phyloP scores from a whole-genome alignment of 2,888 invertebrate species.

The Watsonalla cultraria region DNA sequence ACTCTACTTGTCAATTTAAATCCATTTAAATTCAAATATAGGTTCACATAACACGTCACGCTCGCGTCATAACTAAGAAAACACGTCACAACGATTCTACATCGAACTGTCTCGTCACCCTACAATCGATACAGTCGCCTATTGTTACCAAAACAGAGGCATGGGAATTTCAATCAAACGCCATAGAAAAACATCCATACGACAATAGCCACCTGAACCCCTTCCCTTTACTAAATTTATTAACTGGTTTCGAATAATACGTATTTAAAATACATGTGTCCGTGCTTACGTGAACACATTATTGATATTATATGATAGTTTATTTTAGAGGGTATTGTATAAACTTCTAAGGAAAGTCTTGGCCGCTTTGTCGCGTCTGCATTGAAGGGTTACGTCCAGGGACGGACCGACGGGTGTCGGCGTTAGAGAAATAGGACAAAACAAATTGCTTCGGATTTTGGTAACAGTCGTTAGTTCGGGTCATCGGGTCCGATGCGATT shows the following conservation, averaged over 20 bases:
- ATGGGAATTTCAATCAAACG: slow-evolving; percentile 69
- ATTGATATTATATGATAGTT: slow-evolving; percentile 79
- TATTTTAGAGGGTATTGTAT: slow-evolving; percentile 64
- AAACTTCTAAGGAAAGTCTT: slow-evolving; percentile 45
- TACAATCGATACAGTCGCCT: slow-evolving; percentile 54
- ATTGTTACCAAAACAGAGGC: slow-evolving; percentile 47
- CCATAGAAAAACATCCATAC: slow-evolving; percentile 32
- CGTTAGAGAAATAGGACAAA: slow-evolving; percentile 32
- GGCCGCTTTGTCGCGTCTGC: slow-evolving; percentile 31
- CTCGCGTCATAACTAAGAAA: slow-evolving; percentile 60
- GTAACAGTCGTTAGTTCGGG: slow-evolving; percentile 73
- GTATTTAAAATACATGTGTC: slow-evolving; percentile 78
- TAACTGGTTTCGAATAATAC: slow-evolving; percentile 75
- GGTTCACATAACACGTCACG: slow-evolving; percentile 55
- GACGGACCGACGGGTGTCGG: slow-evolving; percentile 29
- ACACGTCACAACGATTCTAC: slow-evolving; percentile 65
- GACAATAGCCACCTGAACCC: slow-evolving; percentile 46
- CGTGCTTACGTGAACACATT: slow-evolving; percentile 65
- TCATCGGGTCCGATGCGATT: slow-evolving; percentile 75
- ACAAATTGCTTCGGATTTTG: slow-evolving; percentile 66
- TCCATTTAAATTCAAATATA: slow-evolving; percentile 45
- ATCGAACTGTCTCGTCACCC: slow-evolving; percentile 48
- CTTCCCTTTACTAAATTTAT: slow-evolving; percentile 42
- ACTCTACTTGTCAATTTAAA: slow-evolving; percentile 33
- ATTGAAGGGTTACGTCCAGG: slow-evolving; percentile 34